A percentile compares a stretch with the other conserved stretches of the same genome.
Conservation (phyloP, 2,888 invertebrate genomes). For the Epinotia bilunana region DNA sequence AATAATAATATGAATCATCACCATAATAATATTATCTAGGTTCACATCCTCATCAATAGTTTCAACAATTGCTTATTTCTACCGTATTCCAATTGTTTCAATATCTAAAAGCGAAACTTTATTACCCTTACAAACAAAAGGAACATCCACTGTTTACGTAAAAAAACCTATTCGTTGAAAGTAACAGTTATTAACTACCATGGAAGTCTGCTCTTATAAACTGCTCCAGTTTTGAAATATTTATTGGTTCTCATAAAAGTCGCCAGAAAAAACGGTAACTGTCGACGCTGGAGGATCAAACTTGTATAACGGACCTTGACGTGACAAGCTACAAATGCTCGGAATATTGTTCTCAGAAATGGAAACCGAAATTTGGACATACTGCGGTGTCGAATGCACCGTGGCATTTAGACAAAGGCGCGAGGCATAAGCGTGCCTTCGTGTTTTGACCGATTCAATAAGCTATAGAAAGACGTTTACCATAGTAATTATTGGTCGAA, state of each 20-base stretch:
- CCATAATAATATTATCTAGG: background rate
- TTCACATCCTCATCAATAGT: background rate
- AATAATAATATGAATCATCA: background rate
- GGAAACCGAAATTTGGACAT: conserved; percentile 82
- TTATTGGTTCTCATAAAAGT: conserved; percentile 77
- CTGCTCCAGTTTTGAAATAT: conserved; percentile 78
- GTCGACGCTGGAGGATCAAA: conserved; percentile 62
- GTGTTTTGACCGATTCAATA: conserved; percentile 78
- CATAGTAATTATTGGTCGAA: conserved; percentile 78
- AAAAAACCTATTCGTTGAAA: conserved; percentile 71
- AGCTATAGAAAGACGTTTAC: conserved; percentile 73
- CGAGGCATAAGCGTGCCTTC: conserved; percentile 77
- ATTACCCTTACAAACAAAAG: conserved; percentile 59
- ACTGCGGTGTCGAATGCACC: conserved; percentile 75
- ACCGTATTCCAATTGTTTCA: conserved; percentile 33
- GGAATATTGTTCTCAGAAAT: conserved; percentile 73
- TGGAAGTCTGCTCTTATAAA: conserved; percentile 79
- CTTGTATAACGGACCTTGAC: conserved; percentile 75
- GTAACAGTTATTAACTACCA: conserved; percentile 81
- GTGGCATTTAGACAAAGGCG: conserved; percentile 64
- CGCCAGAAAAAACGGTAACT: conserved; percentile 70
- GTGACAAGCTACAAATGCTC: conserved; percentile 68
- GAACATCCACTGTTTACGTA: conserved; percentile 60
- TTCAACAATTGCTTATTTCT: conserved; percentile 20
- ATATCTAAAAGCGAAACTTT: conserved; percentile 76